Conservation (phyloP, 2,797 vertebrate genomes). For the Petrocephalus schoutedeni region DNA sequence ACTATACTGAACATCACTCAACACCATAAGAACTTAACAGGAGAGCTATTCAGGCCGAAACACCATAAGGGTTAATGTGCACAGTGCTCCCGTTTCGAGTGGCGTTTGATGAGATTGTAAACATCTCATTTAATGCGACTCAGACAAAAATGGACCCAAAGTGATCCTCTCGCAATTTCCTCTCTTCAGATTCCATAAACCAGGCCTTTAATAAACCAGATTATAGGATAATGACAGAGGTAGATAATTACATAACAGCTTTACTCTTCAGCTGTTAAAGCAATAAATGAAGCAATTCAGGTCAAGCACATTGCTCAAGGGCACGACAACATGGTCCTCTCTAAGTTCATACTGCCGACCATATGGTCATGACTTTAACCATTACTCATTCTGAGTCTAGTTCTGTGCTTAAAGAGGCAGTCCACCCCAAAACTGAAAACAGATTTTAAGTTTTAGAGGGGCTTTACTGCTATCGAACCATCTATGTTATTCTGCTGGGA, state of each 20-base stretch:
- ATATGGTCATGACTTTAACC: not conserved
- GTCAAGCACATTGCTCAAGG: not conserved
- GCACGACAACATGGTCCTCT: conserved; percentile 38
- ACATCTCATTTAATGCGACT: conserved; percentile 5
- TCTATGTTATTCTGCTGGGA: not conserved
- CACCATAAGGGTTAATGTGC: not conserved
- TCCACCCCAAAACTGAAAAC: not conserved
- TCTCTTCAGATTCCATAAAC: conserved; percentile 10
- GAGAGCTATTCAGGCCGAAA: not conserved
- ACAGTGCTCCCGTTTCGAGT: not conserved
- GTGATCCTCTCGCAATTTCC: not conserved
- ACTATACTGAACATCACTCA: not conserved
- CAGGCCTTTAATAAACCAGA: conserved; percentile 7
- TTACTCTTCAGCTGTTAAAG: conserved; percentile 32
- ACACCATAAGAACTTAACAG: not conserved
- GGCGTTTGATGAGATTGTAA: not conserved
- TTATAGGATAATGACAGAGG: conserved; percentile 12
- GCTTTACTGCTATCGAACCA: not conserved
- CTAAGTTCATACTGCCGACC: conserved; percentile 12
- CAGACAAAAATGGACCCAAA: not conserved
- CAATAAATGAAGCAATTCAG: conserved; percentile 46
- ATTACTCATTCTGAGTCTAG: not conserved
- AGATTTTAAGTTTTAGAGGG: not conserved
- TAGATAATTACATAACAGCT: not conserved
- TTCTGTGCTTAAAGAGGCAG: not conserved